Conservation (phyloP, 2,888 invertebrate species). For the Drosophila histrio region DNA sequence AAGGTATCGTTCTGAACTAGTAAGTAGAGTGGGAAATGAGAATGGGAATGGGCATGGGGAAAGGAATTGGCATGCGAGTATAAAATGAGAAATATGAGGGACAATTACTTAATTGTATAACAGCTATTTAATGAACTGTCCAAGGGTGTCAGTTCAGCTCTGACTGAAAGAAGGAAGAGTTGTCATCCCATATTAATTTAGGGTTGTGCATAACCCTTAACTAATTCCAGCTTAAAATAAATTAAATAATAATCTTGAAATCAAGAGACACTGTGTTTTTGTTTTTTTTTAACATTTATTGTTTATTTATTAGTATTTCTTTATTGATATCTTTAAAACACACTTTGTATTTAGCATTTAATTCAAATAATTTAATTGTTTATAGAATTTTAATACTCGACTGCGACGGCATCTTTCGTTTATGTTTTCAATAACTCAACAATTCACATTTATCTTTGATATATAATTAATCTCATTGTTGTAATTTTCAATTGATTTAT, state of each 20-base stretch:
- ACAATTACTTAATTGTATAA: slow-evolving; percentile 38
- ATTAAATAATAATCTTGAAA: not conserved
- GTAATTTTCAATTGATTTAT: slow-evolving; percentile 28
- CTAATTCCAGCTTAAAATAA: not conserved
- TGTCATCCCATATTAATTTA: not conserved
- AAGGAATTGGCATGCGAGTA: not conserved
- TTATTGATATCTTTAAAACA: slow-evolving; percentile 28
- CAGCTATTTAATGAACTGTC: not conserved
- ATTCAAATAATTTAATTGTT: slow-evolving; percentile 21
- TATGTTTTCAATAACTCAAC: slow-evolving; percentile 18
- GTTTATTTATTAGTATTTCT: slow-evolving; percentile 41
- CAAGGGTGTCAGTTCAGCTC: not conserved
- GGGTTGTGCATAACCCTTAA: not conserved
- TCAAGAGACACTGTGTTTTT: not conserved
- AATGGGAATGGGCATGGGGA: not conserved
- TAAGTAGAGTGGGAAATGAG: not conserved
- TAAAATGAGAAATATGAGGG: not conserved
- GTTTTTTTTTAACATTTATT: slow-evolving; percentile 17
- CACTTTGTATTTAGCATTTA: slow-evolving; percentile 23
- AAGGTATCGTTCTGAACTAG: not conserved
- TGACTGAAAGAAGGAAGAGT: not conserved
- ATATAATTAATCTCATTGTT: slow-evolving; percentile 29
- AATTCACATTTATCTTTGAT: slow-evolving; percentile 36
- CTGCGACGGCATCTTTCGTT: slow-evolving; percentile 34
- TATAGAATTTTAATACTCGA: slow-evolving; percentile 48